Conservation (phyloP, 2,888 invertebrate genomes). For the Brachyptera putata region DNA sequence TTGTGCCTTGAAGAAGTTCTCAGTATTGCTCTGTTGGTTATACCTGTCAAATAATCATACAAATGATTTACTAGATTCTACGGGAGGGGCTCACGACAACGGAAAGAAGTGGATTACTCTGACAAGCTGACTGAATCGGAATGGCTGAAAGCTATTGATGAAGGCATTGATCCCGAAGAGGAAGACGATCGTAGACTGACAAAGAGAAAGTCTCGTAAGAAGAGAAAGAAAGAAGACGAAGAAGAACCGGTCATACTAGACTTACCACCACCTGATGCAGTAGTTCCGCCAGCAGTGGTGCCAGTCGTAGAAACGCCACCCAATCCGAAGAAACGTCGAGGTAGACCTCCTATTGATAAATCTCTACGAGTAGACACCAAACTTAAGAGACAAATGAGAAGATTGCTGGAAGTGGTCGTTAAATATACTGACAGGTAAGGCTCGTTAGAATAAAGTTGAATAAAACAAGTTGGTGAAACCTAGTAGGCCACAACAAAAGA, state of each 20-base stretch:
- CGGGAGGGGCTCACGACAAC: constrained; percentile 51
- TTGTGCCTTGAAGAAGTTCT: too few species aligned
- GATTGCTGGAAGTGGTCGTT: constrained; percentile 48
- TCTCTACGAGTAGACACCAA: constrained; percentile 21
- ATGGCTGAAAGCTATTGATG: constrained; percentile 48
- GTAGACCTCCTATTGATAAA: constrained; percentile 32
- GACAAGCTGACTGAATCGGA: constrained; percentile 58
- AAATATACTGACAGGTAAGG: constrained; percentile 48
- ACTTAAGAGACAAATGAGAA: constrained; percentile 45
- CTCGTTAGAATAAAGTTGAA: too few species aligned
- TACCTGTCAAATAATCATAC: too few species aligned
- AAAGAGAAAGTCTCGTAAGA: constrained; percentile 34
- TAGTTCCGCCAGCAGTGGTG: not conserved
- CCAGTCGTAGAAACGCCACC: constrained; percentile 4
- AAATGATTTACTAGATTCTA: too few species aligned
- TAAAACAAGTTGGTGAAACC: too few species aligned
- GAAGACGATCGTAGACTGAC: constrained; percentile 36
- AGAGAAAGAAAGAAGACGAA: constrained; percentile 36
- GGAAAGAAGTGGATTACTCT: constrained; percentile 57
- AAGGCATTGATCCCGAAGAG: constrained; percentile 36
- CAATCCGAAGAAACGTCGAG: constrained; percentile 31
- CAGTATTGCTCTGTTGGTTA: too few species aligned
- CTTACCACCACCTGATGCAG: not conserved
- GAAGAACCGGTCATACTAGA: constrained; percentile 36
- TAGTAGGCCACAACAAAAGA: too few species aligned